Conservation (phyloP, 92 coral and sea anemone genomes). For the Micromussa lordhowensis region DNA sequence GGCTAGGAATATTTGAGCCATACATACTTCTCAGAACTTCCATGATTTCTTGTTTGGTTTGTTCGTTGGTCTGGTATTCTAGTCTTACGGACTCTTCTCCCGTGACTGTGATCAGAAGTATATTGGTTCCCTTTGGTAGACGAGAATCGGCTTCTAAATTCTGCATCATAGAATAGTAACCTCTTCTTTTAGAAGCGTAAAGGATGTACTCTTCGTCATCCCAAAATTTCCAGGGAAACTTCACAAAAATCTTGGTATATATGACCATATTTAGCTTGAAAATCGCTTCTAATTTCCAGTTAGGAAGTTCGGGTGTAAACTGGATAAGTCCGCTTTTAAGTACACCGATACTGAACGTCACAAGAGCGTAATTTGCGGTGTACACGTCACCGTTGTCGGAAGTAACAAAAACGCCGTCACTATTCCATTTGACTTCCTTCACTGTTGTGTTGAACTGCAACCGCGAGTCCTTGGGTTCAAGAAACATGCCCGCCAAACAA, state of each 20-base stretch:
- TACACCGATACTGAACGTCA: conserved; percentile 90
- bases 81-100: conserved; percentile 84
- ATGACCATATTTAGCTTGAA: conserved; percentile 82
- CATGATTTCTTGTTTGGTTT: conserved; percentile 82
- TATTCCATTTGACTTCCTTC: conserved; percentile 58
- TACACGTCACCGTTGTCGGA: conserved; percentile 64
- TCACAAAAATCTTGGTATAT: conserved; percentile 87
- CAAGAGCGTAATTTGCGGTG: conserved; percentile 75
- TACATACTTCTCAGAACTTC: conserved; percentile 71
- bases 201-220: conserved; percentile 81
- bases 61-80: conserved; percentile 64
- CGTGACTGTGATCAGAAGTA: conserved; percentile 85
- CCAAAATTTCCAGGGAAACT: conserved; percentile 87
- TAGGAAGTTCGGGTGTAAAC: conserved; percentile 74
- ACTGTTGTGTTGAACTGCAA: conserved; percentile 70
- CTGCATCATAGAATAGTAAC: conserved; percentile 83
- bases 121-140: conserved; percentile 82
- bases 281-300: conserved; percentile 80
- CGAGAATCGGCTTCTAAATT: conserved; percentile 77
- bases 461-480: conserved; percentile 67
- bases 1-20: conserved; percentile 73
- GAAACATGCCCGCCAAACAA: conserved; percentile 73
- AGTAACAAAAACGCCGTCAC: conserved; percentile 60
- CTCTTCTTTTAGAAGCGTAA: conserved; percentile 78
- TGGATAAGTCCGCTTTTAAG: conserved; percentile 68